Evolutionary conservation across 2,888 invertebrate species (phyloP), one percentile per base, ranked within the genome.

Genomic region (Luffia ferchaultella): DNA sequence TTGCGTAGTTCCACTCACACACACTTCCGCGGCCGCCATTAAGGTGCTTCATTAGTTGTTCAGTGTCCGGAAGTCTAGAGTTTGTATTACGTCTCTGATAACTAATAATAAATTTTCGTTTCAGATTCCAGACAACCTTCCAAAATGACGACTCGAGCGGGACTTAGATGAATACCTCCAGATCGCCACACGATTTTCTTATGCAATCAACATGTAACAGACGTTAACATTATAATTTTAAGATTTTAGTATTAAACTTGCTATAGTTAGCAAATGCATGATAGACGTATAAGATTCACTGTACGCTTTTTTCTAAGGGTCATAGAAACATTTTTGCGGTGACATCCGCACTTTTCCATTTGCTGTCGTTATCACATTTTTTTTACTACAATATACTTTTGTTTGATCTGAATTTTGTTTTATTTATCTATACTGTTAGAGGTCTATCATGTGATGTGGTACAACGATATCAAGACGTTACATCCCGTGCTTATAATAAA

Each of bases 331-430:
- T 12, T 30, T 30, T 30, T 30, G 3, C 12, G 12, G 30, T 30
- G 3, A 7, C 3, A 12, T 30, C 30, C 30, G n/a, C n/a, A 30
- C 30, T 60, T 50, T 60, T 60, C 52, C 42, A 16, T 20, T 50
- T 50, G 46, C 49, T 50, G 46, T 49, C 49, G 49, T 42, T 46
- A 30, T 49, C 45, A 48, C 18, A 44, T 43, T 49, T 52, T 42
- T 30, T 42, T 19, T 44, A 15, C n/a, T 18, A 19, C 16, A 12
- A 40, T 50, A 20, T 18, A 16, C 16, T 45, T 50, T 50, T 45
- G 1, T 43, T 40, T 45, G 18, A 45, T 40, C 40, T 50, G n/a
- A 40, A 18, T 42, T 18, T 50, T 45, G 20, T 50, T 43, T 43
- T 20, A 18, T 42, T 20, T 47, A 18, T 50, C 19, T 45, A 45